Base-by-base conservation (phyloP, 2,888 invertebrate genomes). In the Oscheius sp. region DNA sequence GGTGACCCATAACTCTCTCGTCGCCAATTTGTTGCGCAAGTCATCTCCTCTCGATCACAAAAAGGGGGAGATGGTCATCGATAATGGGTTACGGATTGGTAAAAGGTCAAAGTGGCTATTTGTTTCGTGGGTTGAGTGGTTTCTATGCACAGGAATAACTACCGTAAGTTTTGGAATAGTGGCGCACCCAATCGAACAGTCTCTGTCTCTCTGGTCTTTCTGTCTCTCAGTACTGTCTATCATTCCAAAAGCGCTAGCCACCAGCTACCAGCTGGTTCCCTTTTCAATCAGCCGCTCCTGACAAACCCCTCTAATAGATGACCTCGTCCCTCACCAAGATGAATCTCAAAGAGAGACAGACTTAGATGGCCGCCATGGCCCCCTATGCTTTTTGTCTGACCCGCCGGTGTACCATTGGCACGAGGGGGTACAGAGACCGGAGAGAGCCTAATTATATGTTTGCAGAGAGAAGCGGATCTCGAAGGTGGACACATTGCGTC, bases 401-500 rank as follows among this genome's bases (percentile, higher is more conserved):
- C 42, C 42, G 42, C 42, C 7, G 42, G 42, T 42, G 42, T 42
- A 42, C 42, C 42, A 42, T 42, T 42, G 42, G 42, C 42, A 42
- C 7, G 42, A 42, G 7, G 35, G 60, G 37, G n/a, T 10, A 60
- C 60, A 35, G 35, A n/a, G 9, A 37, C 11, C 2, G 37, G 60
- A 37, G n/a, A 35, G n/a, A 60, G 60, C 10, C 32, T 32, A 58
- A 33, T 58, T 21, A 11, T 11, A 60, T 37, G 51, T 58, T 80
- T 86, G 66, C 77, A 87, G 87, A n/a, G 87, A 88, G 37, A 86
- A 86, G 65, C 80, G 90, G 32, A 82, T 90, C 66, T 89, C 89
- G 77, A 90, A 90, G 80, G 90, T 90, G 55, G 90, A 90, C 80
- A 90, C 90, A 1, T 80, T 90, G n/a, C 84, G 89, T 9, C 78